Evolutionary conservation across 2,797 vertebrate species (phyloP), one percentile per base, ranked within the genome.

Genomic region (Enteromius thamalakanensis): DNA sequence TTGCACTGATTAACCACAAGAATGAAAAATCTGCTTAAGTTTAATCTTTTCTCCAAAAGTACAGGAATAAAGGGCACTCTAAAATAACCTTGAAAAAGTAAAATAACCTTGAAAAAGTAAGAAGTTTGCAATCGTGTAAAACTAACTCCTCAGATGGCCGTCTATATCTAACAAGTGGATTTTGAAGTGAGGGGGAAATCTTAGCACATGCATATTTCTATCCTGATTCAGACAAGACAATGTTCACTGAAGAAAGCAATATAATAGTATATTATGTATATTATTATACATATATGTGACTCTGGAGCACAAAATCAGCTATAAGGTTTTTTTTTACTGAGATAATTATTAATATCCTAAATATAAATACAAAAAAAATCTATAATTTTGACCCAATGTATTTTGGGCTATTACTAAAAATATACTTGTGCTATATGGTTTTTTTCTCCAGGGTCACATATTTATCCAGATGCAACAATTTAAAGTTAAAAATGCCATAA

Each of bases 111-210:
- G n/a, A n/a, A n/a, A n/a, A 75, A 32, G 70, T 42, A 82, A 40
- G 32, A 75, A 67, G 71, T 82, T 82, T 40, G 45, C 32, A 53
- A 51, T 65, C n/a, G 23, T 53, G 45, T 76, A 85, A 79, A 75
- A 26, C 49, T 58, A 72, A 78, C 79, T 65, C 29, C 51, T 79
- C 26, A 1, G 47, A 68, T 79, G 64, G n/a, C 68, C 37, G 49
- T 82, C 49, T 19, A 76, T 51, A 42, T 83, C 62, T 68, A 75
- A 62, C 40, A 80, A 83, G 76, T 75, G 47, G 76, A 82, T 76
- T 64, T 69, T 76, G 70, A 83, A 62, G 65, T 11, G 64, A 80
- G 62, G 11, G 64, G 68, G 47, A 79, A 82, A 82, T 70, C 68
- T 53, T 45, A 42, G 55, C 74, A 64, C 14, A n/a, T n/a, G 49